A percentile compares a stretch with the other conserved stretches of the same genome.
Conservation (phyloP, 2,888 invertebrate species). For the Galeopsomyia nigrocyanea region DNA sequence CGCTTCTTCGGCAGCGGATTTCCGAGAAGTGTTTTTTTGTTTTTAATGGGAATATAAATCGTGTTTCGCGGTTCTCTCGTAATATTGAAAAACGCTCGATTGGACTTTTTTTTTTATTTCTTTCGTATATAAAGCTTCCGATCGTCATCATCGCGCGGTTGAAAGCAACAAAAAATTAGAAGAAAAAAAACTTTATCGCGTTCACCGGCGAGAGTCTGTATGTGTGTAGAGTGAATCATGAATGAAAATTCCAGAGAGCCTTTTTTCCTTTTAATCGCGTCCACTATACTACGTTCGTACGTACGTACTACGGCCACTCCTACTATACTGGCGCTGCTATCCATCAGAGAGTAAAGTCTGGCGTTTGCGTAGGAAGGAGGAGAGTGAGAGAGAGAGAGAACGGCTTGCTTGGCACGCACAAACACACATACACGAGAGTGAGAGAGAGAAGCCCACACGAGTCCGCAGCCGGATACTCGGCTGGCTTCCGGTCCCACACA, state of each 20-base stretch:
- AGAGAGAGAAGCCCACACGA: slow-evolving; percentile 67
- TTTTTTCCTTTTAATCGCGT: slow-evolving; percentile 40
- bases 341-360: too few relatives aligned
- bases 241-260: slow-evolving; percentile 46
- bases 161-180: too few relatives aligned
- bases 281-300: neutral
- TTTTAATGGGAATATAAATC: neutral
- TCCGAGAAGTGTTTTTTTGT: neutral
- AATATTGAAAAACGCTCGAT: too few relatives aligned
- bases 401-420: slow-evolving; percentile 11
- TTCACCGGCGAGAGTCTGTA: too few relatives aligned
- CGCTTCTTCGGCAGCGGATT: too few relatives aligned
- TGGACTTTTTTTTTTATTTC: too few relatives aligned
- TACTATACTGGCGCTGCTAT: too few relatives aligned
- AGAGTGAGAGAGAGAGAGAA: slow-evolving; percentile 39
- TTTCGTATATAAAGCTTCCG: too few relatives aligned
- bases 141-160: too few relatives aligned
- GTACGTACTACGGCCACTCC: too few relatives aligned
- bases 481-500: slow-evolving; percentile 67
- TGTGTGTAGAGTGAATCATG: slow-evolving; percentile 36
- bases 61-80: slow-evolving; percentile 46
- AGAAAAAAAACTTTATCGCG: too few relatives aligned
- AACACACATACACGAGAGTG: slow-evolving; percentile 30
- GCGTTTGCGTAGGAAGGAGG: slow-evolving; percentile 46
- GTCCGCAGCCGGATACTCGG: slow-evolving; percentile 68